Evolutionary conservation across 2,888 invertebrate species (phyloP), one percentile per base, ranked within the genome.

Genomic region (Entomobrya proxima): DNA sequence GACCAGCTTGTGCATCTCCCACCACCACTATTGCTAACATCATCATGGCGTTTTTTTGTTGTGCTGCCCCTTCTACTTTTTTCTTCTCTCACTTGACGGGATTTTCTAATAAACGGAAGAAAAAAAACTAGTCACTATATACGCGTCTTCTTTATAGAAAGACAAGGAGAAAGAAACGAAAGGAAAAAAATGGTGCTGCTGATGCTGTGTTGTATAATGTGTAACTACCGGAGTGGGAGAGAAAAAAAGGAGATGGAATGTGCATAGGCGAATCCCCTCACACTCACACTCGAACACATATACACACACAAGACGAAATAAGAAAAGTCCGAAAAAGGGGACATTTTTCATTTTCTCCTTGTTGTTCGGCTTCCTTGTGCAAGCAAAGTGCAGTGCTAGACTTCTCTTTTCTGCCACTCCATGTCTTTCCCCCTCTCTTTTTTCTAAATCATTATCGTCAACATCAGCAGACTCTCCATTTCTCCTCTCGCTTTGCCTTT

Each of bases 281-380:
- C n/a, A n/a, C n/a, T n/a, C n/a, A n/a, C 52, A 50, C 21, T n/a
- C n/a, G 2, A 44, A 2, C 44, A 9, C 44, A n/a, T 9, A 44
- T 44, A 13, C 2, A 13, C 44, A 44, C 44, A 13, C 9, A 55
- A 55, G 24, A 55, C 52, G 64, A 64, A 64, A 64, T 64, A 67
- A 64, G 67, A 50, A 78, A 78, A 78, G 78, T 78, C 78, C 78
- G 78, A 80, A 50, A 58, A 77, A 77, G 55, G 50, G 75, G 74
- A 82, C 76, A 83, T 83, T 77, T 83, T 83, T 83, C 77, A 76
- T 69, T 83, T 67, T 78, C 72, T 72, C 69, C 40, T 67, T 44
- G 15, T 9, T 21, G 21, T 55, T 11, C 55, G 27, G 18, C 50
- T 47, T n/a, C 47, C 13, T 47, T 2, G 13, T 24, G 9, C 64